Percentiles rank a stretch among this genome's conserved stretches.
phyloP scores from a whole-genome alignment of 2,888 invertebrate species.

The Pachydiplax longipennis region DNA sequence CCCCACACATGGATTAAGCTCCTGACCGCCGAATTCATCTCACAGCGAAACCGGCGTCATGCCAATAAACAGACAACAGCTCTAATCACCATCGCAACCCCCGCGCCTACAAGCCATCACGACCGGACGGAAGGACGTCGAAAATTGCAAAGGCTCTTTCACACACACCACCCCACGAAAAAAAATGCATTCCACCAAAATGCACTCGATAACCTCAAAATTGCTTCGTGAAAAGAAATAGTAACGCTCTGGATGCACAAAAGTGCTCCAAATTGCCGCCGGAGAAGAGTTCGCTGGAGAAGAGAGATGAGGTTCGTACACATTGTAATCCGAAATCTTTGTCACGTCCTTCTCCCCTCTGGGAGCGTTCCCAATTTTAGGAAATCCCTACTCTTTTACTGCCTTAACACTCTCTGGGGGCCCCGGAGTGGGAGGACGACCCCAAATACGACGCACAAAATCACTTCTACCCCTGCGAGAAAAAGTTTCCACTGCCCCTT shows the following conservation, averaged over 20 bases:
- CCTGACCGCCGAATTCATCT: too few relatives aligned
- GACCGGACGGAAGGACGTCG: too few relatives aligned
- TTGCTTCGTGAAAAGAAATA: neutral
- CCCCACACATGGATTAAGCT: too few relatives aligned
- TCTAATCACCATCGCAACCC: too few relatives aligned
- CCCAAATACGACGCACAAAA: slow-evolving; percentile 21
- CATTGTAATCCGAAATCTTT: slow-evolving; percentile 42
- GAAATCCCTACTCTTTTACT: slow-evolving; percentile 35
- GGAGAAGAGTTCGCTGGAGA: neutral
- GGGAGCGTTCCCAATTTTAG: slow-evolving; percentile 26
- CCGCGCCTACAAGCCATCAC: too few relatives aligned
- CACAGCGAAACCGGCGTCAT: too few relatives aligned
- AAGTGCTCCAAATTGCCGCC: neutral
- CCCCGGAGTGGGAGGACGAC: neutral
- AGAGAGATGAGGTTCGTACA: neutral
- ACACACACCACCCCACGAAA: neutral
- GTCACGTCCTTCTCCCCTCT: neutral
- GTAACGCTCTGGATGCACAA: neutral
- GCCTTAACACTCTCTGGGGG: slow-evolving; percentile 24
- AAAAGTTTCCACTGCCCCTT: neutral
- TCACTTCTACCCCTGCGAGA: neutral
- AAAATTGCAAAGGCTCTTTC: neutral
- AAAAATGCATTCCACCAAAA: neutral
- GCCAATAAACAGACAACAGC: too few relatives aligned
- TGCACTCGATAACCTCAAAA: neutral